phyloP scores from a whole-genome alignment of 2,888 invertebrate species.

The Ormyrus thymus region DNA sequence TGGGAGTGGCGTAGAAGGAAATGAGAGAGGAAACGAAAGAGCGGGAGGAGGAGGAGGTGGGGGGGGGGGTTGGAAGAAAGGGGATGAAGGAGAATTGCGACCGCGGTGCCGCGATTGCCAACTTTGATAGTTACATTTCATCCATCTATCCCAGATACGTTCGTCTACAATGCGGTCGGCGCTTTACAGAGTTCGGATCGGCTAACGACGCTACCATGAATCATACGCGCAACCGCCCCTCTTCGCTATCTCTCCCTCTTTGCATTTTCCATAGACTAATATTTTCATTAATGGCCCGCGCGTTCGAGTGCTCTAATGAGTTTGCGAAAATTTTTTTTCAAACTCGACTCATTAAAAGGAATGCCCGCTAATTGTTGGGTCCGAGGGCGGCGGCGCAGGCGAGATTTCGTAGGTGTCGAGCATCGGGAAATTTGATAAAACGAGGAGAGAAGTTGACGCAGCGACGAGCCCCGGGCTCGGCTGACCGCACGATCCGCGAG shows the following conservation, averaged over 20 bases:
- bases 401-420: slow-evolving; percentile 26
- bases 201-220: slow-evolving; percentile 54
- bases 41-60: slow-evolving; percentile 45
- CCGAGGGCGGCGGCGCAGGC: neutral
- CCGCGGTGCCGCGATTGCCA: slow-evolving; percentile 69
- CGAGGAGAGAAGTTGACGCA: slow-evolving; percentile 11
- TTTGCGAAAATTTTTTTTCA: slow-evolving; percentile 3
- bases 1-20: slow-evolving; percentile 42
- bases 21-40: slow-evolving; percentile 51
- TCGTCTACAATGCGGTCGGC: slow-evolving; percentile 54
- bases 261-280: slow-evolving; percentile 42
- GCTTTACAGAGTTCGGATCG: slow-evolving; percentile 52
- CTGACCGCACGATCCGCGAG: slow-evolving; percentile 41
- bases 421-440: slow-evolving; percentile 38
- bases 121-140: slow-evolving; percentile 74
- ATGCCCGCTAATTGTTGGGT: neutral
- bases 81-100: slow-evolving; percentile 46
- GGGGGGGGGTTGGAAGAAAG: slow-evolving; percentile 54
- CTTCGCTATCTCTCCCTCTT: neutral
- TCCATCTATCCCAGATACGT: slow-evolving; percentile 69
- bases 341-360: neutral
- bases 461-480: slow-evolving; percentile 17
- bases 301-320: slow-evolving; percentile 34
- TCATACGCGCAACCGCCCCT: slow-evolving; percentile 39
- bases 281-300: slow-evolving; percentile 47